phyloP scores from a whole-genome alignment of 1,140 invertebrate species.

The Eupristina koningsbergeri region DNA sequence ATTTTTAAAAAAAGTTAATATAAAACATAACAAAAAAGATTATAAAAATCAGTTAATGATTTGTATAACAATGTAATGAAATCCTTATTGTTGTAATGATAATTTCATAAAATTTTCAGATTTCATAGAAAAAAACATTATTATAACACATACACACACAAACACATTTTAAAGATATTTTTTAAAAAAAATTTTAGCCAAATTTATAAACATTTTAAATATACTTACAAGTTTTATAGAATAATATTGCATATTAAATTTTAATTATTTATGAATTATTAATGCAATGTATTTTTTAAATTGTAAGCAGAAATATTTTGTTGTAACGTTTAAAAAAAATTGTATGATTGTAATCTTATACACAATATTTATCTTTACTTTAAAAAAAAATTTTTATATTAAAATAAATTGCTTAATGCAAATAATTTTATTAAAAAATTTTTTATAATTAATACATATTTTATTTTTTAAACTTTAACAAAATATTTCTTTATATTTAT shows the following conservation, averaged over 20 bases:
- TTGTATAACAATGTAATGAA: too few relatives aligned
- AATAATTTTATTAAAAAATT: not conserved
- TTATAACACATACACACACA: not conserved
- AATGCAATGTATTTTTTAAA: not conserved
- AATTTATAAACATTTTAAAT: constrained; percentile 19
- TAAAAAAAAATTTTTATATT: not conserved
- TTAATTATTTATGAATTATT: not conserved
- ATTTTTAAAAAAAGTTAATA: too few relatives aligned
- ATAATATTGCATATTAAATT: constrained; percentile 14
- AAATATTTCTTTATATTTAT: not conserved
- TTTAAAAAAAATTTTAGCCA: not conserved
- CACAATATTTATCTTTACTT: constrained; percentile 20
- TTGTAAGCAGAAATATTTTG: constrained; percentile 4
- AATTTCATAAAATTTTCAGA: not conserved
- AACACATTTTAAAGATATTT: constrained; percentile 25
- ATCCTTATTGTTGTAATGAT: too few relatives aligned
- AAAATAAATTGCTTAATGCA: not conserved
- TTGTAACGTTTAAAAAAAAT: not conserved
- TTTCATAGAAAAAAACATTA: not conserved
- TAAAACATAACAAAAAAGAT: too few relatives aligned
- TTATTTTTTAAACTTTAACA: not conserved
- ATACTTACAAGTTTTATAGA: constrained; percentile 1
- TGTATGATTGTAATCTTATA: constrained; percentile 22
- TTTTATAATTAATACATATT: not conserved
- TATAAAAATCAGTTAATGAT: too few relatives aligned